Evolutionary conservation across 2,797 vertebrate genomes (phyloP).

Genomic region (Cygnus olor): DNA sequence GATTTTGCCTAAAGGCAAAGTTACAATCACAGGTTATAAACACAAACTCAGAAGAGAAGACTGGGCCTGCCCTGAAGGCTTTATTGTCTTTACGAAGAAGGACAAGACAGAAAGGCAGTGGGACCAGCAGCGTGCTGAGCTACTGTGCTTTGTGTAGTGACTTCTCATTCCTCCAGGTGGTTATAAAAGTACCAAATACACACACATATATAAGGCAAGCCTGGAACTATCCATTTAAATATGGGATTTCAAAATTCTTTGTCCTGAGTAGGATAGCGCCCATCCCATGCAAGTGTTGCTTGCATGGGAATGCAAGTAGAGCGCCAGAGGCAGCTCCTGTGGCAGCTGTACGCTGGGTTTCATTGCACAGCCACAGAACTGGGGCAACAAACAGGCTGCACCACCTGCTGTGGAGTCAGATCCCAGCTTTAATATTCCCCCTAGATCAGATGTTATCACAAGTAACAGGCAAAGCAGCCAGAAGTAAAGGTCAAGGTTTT

Average conservation of each 20-base stretch:
- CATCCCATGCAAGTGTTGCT: neutral
- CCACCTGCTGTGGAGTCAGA: fast-evolving
- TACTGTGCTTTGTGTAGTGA: neutral
- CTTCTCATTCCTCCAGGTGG: neutral
- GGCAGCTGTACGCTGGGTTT: neutral
- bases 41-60: neutral
- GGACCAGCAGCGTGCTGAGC: neutral
- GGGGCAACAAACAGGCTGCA: neutral
- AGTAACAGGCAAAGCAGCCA: neutral
- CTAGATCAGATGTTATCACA: neutral
- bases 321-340: neutral
- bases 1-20: neutral
- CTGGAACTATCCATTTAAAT: neutral
- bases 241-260: neutral
- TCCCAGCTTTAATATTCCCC: neutral
- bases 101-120: neutral
- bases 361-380: neutral
- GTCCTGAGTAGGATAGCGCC: neutral
- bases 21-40: neutral
- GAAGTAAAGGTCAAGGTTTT: neutral
- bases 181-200: neutral
- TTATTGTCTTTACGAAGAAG: neutral
- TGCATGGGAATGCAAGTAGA: neutral
- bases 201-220: neutral
- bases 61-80: neutral